These are phyloP conservation scores for Luffia ferchaultella DNA, from an alignment of 2,888 invertebrate species.

Conservation along the genomic window DNA sequence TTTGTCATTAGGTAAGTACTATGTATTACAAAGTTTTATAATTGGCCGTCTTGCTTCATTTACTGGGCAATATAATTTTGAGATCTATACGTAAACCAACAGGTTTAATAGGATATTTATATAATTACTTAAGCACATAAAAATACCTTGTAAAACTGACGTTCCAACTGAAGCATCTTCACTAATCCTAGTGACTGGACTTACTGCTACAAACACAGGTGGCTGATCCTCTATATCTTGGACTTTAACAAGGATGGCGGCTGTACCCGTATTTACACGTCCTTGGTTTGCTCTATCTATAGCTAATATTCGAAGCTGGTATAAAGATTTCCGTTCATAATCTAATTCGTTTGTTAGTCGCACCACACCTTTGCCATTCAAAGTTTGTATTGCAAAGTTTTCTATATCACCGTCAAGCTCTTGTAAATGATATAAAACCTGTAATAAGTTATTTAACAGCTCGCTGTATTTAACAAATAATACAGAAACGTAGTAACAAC, in stretches of 20 bases:
- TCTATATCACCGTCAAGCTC: conserved; percentile 81
- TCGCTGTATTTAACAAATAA: too few species aligned
- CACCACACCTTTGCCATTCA: conserved; percentile 86
- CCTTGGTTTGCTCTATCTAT: conserved; percentile 85
- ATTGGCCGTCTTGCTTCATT: too few species aligned
- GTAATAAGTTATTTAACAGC: conserved; percentile 18
- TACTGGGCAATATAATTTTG: too few species aligned
- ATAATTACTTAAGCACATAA: too few species aligned
- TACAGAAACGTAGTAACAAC: too few species aligned
- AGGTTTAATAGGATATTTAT: too few species aligned
- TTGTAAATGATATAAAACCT: conserved; percentile 86
- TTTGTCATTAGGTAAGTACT: too few species aligned
- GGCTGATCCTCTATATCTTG: conserved; percentile 92
- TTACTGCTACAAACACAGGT: conserved; percentile 87
- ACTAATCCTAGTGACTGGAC: conserved; percentile 85
- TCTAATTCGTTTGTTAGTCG: conserved; percentile 79
- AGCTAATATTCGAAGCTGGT: conserved; percentile 84
- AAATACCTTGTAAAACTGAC: conserved; percentile 80
- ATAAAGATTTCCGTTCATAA: conserved; percentile 86
- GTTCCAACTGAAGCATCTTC: conserved; percentile 87
- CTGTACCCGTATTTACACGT: conserved; percentile 87
- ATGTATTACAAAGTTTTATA: too few species aligned
- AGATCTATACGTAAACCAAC: too few species aligned
- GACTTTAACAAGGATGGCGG: conserved; percentile 82
- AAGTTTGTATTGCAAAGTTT: conserved; percentile 81